A percentile compares a stretch with the other conserved stretches of the same genome.
phyloP scores from a whole-genome alignment of 2,113 vertebrate genomes.

The Trichomycterus rosablanca region DNA sequence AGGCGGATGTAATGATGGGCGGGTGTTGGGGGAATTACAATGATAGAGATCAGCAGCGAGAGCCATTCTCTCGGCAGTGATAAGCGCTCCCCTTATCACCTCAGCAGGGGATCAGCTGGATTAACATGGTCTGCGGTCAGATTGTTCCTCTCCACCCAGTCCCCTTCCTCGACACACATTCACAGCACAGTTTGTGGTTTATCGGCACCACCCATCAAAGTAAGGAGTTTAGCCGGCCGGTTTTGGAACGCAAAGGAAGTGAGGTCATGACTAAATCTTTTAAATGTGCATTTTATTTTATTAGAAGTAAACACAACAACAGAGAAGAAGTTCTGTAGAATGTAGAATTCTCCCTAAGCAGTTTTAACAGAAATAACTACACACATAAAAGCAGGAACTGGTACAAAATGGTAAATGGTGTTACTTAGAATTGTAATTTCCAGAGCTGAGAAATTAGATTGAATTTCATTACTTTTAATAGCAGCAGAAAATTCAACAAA shows the following conservation, averaged over 20 bases:
- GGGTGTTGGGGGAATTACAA: constrained; percentile 20
- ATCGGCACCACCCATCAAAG: constrained; percentile 28
- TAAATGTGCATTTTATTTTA: not conserved
- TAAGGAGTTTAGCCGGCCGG: not conserved
- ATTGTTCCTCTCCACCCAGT: constrained; percentile 21
- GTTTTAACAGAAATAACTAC: too few species aligned
- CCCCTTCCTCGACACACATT: constrained; percentile 31
- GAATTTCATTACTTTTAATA: too few species aligned
- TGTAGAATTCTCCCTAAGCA: too few species aligned
- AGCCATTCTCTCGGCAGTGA: constrained; percentile 28
- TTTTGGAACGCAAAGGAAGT: not conserved
- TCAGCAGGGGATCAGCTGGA: constrained; percentile 39
- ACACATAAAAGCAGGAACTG: too few species aligned
- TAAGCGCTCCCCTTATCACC: constrained; percentile 40
- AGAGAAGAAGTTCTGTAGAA: too few species aligned
- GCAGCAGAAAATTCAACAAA: too few species aligned
- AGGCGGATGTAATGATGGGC: constrained; percentile 14
- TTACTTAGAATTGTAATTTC: too few species aligned
- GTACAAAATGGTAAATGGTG: too few species aligned
- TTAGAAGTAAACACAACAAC: too few species aligned
- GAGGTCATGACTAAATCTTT: not conserved
- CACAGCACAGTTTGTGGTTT: constrained; percentile 33
- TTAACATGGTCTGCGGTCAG: constrained; percentile 23
- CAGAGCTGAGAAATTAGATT: too few species aligned
- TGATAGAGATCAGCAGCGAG: constrained; percentile 36